Conservation (phyloP, 2,888 invertebrate species). For the Escarpia spicata region DNA sequence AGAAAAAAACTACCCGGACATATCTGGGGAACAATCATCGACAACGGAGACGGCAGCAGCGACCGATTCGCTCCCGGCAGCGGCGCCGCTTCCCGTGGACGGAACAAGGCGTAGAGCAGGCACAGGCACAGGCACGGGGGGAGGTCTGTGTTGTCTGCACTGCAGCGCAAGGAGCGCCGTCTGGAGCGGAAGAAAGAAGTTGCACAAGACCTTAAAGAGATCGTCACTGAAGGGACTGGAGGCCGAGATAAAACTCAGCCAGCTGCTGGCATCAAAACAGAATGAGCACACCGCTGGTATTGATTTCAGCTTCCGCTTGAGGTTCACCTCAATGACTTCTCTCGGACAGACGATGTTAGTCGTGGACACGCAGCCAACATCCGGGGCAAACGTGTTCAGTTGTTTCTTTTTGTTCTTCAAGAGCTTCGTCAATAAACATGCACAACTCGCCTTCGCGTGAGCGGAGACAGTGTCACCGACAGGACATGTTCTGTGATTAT, state of each 20-base stretch:
- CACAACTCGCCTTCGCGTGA: background rate
- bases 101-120: background rate
- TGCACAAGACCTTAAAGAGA: slow-evolving; percentile 3
- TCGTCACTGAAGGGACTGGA: background rate
- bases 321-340: slow-evolving; percentile 31
- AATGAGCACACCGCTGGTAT: background rate
- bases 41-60: background rate
- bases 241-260: background rate
- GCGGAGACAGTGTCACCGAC: background rate
- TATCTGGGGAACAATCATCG: background rate
- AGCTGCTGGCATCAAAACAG: background rate
- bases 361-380: slow-evolving; percentile 27
- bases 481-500: background rate
- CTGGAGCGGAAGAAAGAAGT: background rate
- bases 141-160: background rate
- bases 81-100: background rate
- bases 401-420: slow-evolving; percentile 39
- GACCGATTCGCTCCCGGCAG: background rate
- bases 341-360: slow-evolving; percentile 8
- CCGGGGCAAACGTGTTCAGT: slow-evolving; percentile 36
- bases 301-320: slow-evolving; percentile 32
- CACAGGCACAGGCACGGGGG: background rate
- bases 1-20: background rate
- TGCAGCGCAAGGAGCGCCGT: background rate
- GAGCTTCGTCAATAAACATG: slow-evolving; percentile 28